A percentile compares a stretch with the other conserved stretches of the same genome.
Evolutionary conservation across 2,888 invertebrate species (phyloP).

Genomic region (Scrobipalpa costella): DNA sequence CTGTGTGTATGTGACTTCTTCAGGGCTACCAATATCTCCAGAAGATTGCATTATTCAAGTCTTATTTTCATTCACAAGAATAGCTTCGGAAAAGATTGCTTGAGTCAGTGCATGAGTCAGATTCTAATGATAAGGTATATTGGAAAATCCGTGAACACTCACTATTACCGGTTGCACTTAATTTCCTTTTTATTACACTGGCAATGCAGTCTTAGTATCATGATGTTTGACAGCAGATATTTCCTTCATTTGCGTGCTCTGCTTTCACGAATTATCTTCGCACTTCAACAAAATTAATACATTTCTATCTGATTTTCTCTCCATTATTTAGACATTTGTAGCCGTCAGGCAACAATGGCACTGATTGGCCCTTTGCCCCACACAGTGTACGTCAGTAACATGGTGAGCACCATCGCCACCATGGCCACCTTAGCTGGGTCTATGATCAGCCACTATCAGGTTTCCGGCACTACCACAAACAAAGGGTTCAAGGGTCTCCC

Average conservation of each 20-base stretch:
- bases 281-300: slow-evolving; percentile 33
- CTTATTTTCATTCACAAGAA: not conserved
- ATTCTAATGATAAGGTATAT: slow-evolving; percentile 3
- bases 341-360: slow-evolving; percentile 59
- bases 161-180: not conserved
- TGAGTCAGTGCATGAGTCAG: not conserved
- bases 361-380: slow-evolving; percentile 61
- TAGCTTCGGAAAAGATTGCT: not conserved
- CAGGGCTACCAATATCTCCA: not conserved
- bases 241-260: not conserved
- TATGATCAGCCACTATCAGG: slow-evolving; percentile 20
- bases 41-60: not conserved
- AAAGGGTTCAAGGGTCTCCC: slow-evolving; percentile 35
- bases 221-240: too few relatives aligned
- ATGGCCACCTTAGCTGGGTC: slow-evolving; percentile 45
- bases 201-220: too few relatives aligned
- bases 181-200: not conserved
- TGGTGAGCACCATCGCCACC: slow-evolving; percentile 39
- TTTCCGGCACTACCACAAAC: not conserved
- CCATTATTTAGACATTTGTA: slow-evolving; percentile 66
- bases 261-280: slow-evolving; percentile 34
- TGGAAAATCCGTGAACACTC: not conserved
- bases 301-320: slow-evolving; percentile 43
- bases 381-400: slow-evolving; percentile 39
- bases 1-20: too few relatives aligned